phyloP scores from a whole-genome alignment of 2,113 vertebrate species.

The Plectropomus leopardus region DNA sequence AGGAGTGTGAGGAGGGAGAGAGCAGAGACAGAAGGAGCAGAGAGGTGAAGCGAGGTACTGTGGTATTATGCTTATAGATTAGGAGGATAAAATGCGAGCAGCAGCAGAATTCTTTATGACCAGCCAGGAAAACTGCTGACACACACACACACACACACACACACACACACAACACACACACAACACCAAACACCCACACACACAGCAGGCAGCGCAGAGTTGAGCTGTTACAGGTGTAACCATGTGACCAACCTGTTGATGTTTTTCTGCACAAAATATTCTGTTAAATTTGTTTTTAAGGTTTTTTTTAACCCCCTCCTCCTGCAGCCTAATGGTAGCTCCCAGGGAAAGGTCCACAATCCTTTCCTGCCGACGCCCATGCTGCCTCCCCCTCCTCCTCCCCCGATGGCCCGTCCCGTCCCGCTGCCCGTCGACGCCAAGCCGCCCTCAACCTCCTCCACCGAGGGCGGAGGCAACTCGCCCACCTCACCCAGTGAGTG shows the following conservation, averaged over 20 bases:
- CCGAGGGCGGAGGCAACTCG: conserved; percentile 95
- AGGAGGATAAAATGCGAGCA: conserved; percentile 78
- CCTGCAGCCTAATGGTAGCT: conserved; percentile 95
- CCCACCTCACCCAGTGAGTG: conserved; percentile 98
- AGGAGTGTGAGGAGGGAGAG: neutral
- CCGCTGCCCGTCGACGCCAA: conserved; percentile 98
- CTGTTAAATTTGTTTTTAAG: neutral
- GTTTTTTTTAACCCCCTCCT: neutral
- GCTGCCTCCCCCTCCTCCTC: conserved; percentile 97
- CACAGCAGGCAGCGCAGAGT: conserved; percentile 16
- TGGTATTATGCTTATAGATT: conserved; percentile 82
- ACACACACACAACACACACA: conserved; percentile 32
- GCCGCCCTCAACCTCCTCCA: conserved; percentile 93
- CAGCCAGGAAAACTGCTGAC: conserved; percentile 78
- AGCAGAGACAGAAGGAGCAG: conserved; percentile 29
- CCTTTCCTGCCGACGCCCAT: conserved; percentile 99
- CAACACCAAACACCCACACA: conserved; percentile 18
- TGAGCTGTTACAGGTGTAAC: conserved; percentile 46
- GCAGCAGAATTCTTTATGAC: conserved; percentile 86
- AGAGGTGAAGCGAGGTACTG: conserved; percentile 49
- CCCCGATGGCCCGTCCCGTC: conserved; percentile 98
- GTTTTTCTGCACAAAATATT: neutral
- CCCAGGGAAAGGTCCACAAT: conserved; percentile 99
- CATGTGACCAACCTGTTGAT: conserved; percentile 52
- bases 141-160: conserved; percentile 63